phyloP scores from a whole-genome alignment of 2,113 vertebrate genomes.

The Camarhynchus parvulus region DNA sequence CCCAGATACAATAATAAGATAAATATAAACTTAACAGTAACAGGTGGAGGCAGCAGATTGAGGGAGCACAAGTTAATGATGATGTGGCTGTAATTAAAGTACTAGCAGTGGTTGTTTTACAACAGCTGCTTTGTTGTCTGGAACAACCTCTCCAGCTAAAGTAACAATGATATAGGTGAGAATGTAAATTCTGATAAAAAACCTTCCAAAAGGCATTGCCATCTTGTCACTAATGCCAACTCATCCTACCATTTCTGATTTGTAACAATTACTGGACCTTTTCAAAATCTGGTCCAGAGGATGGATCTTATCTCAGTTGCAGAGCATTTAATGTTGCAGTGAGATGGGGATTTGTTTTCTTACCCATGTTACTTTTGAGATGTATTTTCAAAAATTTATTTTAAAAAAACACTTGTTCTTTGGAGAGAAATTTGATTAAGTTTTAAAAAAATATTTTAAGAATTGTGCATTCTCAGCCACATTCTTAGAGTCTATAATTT shows the following conservation, averaged over 20 bases:
- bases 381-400: not conserved
- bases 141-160: slow-evolving; percentile 6
- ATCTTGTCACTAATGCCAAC: not conserved
- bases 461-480: not conserved
- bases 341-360: not conserved
- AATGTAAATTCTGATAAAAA: not conserved
- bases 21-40: slow-evolving; percentile 16
- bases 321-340: not conserved
- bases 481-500: not conserved
- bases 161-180: not conserved
- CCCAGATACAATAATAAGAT: not conserved
- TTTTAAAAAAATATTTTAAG: not conserved
- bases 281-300: not conserved
- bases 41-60: slow-evolving; percentile 48
- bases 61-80: slow-evolving; percentile 42
- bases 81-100: slow-evolving; percentile 20
- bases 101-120: slow-evolving; percentile 16
- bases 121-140: slow-evolving; percentile 29
- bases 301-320: not conserved
- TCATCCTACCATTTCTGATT: not conserved
- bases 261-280: not conserved
- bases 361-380: not conserved
- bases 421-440: not conserved
- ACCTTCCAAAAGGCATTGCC: not conserved
- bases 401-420: not conserved